Percentiles rank a stretch among this genome's conserved stretches.
phyloP scores from a whole-genome alignment of 1,140 invertebrate genomes.

The Pseudoatta argentina region DNA sequence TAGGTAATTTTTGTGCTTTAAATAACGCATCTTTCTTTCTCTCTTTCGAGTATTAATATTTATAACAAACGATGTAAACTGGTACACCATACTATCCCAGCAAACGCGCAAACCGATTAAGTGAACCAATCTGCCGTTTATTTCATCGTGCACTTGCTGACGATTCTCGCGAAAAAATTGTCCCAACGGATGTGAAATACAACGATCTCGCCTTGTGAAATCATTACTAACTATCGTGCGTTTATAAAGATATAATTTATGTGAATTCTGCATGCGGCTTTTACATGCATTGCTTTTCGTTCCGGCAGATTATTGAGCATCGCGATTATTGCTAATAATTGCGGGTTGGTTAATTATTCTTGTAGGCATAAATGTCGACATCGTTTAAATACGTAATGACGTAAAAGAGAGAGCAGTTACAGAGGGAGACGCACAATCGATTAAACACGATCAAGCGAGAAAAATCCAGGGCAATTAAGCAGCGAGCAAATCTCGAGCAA shows the following conservation, averaged over 20 bases:
- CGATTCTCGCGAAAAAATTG: background rate
- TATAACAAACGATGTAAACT: background rate
- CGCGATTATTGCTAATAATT: constrained; percentile 45
- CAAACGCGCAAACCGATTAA: constrained; percentile 7
- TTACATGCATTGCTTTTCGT: constrained; percentile 7
- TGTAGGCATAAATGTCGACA: background rate
- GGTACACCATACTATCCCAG: background rate
- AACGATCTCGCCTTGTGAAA: constrained; percentile 1
- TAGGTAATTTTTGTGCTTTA: constrained; percentile 17
- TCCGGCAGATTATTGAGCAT: constrained; percentile 14
- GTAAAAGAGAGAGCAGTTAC: no score
- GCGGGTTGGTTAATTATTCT: background rate
- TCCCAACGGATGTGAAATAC: background rate
- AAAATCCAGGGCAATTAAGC: constrained; percentile 19
- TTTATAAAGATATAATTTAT: constrained; percentile 18
- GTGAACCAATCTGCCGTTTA: background rate
- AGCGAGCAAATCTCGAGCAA: constrained; percentile 22
- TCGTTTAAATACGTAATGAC: constrained; percentile 19
- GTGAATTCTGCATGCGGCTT: constrained; percentile 19
- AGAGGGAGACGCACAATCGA: background rate
- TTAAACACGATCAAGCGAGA: background rate
- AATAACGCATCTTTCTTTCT: background rate
- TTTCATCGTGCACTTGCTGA: background rate
- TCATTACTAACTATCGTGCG: background rate
- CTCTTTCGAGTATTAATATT: background rate